Evolutionary conservation across 2,113 vertebrate genomes (phyloP).

Genomic region (Mus spicilegus): DNA sequence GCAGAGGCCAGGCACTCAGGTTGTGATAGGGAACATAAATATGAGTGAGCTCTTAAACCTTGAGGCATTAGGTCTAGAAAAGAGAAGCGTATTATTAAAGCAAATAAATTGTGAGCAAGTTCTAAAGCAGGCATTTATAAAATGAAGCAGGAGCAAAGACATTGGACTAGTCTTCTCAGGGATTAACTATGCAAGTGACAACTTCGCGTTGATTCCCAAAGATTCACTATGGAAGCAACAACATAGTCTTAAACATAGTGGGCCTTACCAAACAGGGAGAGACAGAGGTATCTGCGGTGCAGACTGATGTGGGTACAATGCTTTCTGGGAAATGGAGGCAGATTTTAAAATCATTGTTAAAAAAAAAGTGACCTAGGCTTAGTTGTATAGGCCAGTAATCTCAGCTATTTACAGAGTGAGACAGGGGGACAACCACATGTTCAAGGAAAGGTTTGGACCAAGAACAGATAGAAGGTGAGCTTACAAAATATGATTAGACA

Average conservation of each 20-base stretch:
- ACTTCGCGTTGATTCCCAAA: not conserved
- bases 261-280: not conserved
- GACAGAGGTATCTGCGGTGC: not conserved
- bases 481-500: not conserved
- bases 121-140: not conserved
- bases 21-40: not conserved
- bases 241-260: not conserved
- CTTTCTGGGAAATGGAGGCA: not conserved
- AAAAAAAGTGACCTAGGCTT: not conserved
- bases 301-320: not conserved
- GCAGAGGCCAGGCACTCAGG: not conserved
- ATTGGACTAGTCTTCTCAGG: not conserved
- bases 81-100: slow-evolving; percentile 51
- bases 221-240: not conserved
- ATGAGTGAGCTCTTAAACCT: slow-evolving; percentile 15
- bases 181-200: not conserved
- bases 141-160: not conserved
- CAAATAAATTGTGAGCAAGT: slow-evolving; percentile 59
- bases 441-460: not conserved
- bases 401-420: too few species aligned
- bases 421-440: not conserved
- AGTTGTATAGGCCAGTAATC: not conserved
- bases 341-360: not conserved
- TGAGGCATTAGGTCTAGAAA: not conserved
- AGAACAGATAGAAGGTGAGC: not conserved